Conservation (phyloP, 1,140 invertebrate genomes). For the Drosophila micromelanica region DNA sequence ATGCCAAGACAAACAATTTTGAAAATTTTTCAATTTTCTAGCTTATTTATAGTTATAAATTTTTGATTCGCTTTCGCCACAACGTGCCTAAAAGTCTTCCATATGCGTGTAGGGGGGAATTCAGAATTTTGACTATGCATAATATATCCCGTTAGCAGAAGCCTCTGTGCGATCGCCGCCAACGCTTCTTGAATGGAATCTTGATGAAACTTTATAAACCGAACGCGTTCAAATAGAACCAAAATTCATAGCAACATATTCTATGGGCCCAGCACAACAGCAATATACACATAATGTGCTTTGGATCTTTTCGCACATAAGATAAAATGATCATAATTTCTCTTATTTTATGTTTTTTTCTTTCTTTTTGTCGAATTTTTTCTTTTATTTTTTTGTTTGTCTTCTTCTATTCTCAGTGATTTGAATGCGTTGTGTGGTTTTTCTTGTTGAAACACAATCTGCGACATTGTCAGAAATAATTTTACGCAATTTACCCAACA, state of each 20-base stretch:
- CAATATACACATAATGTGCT: conserved; percentile 36
- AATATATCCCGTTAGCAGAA: background rate
- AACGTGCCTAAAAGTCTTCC: conserved; percentile 34
- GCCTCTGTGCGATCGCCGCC: conserved; percentile 23
- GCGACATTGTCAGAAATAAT: conserved; percentile 72
- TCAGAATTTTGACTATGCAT: background rate
- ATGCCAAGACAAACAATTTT: conserved; percentile 61
- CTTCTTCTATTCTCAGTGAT: conserved; percentile 9
- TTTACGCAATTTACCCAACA: conserved; percentile 50
- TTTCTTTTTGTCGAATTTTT: conserved; percentile 11
- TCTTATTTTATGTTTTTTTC: conserved; percentile 8
- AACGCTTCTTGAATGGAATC: conserved; percentile 47
- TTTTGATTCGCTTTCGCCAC: conserved; percentile 54
- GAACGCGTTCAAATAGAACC: conserved; percentile 21
- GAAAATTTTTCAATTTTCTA: conserved; percentile 48
- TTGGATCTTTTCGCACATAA: conserved; percentile 63
- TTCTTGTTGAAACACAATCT: conserved; percentile 72
- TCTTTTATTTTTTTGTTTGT: conserved; percentile 16
- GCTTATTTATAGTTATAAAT: conserved; percentile 71
- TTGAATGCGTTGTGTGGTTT: conserved; percentile 21
- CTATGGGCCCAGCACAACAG: background rate
- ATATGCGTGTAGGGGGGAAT: conserved; percentile 15
- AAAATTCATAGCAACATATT: conserved; percentile 18
- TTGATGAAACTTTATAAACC: conserved; percentile 46
- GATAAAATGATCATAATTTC: conserved; percentile 73